A percentile compares a stretch with the other conserved stretches of the same genome.
phyloP scores from a whole-genome alignment of 2,113 vertebrate genomes.

The Oreochromis niloticus region DNA sequence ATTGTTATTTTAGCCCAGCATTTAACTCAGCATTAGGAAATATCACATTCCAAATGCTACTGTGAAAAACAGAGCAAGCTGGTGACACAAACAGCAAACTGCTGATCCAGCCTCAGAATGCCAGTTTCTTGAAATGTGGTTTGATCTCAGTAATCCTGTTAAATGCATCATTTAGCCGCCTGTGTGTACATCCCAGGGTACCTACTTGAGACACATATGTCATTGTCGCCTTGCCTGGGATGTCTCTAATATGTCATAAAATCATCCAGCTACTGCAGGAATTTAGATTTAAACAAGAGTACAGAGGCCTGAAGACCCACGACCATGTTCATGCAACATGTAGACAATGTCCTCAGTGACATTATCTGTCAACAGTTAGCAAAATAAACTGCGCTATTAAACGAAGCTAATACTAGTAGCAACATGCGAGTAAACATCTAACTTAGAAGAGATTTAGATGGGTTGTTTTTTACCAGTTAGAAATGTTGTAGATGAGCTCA shows the following conservation, averaged over 20 bases:
- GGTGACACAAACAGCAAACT: neutral
- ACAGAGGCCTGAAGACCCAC: neutral
- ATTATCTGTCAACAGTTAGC: neutral
- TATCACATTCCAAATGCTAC: neutral
- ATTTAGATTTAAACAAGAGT: neutral
- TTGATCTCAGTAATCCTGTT: neutral
- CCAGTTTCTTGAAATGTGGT: neutral
- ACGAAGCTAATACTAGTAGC: neutral
- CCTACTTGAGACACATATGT: neutral
- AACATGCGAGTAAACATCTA: neutral
- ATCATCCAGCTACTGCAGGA: neutral
- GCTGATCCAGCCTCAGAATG: neutral
- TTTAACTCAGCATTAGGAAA: neutral
- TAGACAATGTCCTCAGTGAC: neutral
- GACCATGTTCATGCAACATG: neutral
- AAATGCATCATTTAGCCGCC: slow-evolving; percentile 5
- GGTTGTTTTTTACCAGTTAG: neutral
- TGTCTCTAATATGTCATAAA: neutral
- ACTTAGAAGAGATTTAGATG: neutral
- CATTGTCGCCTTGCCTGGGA: neutral
- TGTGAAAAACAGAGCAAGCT: neutral
- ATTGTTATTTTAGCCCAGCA: slow-evolving; percentile 10
- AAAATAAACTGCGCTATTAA: neutral
- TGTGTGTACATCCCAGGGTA: neutral
- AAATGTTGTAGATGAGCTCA: neutral